A percentile compares a stretch with the other conserved stretches of the same genome.
These are phyloP conservation scores for Dermochelys coriacea DNA, from an alignment of 2,797 vertebrate species.

Conservation along the genomic window DNA sequence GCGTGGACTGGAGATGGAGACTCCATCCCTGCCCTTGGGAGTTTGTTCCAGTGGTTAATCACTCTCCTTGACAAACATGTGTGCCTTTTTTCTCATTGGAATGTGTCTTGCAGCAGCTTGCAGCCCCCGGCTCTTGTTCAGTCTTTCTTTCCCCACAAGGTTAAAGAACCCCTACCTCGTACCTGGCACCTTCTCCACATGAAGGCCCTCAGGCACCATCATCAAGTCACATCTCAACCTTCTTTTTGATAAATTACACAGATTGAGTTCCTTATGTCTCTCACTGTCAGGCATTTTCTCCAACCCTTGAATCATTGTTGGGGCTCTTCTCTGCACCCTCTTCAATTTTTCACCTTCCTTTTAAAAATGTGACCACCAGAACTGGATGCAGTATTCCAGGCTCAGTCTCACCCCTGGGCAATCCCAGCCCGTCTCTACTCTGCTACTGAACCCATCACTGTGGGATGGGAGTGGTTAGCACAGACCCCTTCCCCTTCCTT, in stretches of 20 bases:
- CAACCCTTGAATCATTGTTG: not conserved
- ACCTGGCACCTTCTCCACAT: not conserved
- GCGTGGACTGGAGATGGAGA: not conserved
- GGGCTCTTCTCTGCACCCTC: not conserved
- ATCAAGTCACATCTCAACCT: not conserved
- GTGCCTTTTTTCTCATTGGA: not conserved
- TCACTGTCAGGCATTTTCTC: not conserved
- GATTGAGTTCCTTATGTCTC: not conserved
- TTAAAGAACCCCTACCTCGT: not conserved
- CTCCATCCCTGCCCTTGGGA: not conserved
- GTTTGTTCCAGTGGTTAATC: not conserved
- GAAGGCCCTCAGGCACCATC: not conserved
- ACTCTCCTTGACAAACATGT: not conserved
- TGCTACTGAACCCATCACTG: not conserved
- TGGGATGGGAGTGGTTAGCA: not conserved
- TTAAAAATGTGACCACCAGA: not conserved
- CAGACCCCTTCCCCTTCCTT: conserved; percentile 26
- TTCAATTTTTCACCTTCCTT: not conserved
- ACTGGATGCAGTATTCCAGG: not conserved
- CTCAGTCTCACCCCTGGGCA: not conserved
- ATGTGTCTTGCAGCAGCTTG: not conserved
- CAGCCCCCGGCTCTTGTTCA: not conserved
- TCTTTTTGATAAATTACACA: not conserved
- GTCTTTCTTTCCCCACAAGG: not conserved
- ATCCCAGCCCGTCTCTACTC: not conserved